A percentile compares a stretch with the other conserved stretches of the same genome.
phyloP scores from a whole-genome alignment of 1,140 invertebrate species.

The Pectinophora gossypiella region DNA sequence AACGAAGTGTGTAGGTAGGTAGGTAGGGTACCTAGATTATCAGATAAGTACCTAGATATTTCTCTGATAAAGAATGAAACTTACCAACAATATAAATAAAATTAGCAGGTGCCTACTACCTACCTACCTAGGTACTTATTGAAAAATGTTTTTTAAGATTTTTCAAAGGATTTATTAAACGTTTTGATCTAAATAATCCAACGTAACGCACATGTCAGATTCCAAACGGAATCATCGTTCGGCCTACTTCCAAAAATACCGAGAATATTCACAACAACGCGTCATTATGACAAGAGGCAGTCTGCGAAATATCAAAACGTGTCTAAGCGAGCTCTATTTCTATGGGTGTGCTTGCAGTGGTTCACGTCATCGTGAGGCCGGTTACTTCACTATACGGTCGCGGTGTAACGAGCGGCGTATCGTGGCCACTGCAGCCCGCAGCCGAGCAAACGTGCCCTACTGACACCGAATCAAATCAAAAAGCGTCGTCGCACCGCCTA shows the following conservation, averaged over 20 bases:
- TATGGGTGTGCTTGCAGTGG: constrained; percentile 2
- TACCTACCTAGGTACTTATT: too few species aligned
- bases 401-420: constrained; percentile 32
- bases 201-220: constrained; percentile 16
- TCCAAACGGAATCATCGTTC: constrained; percentile 26
- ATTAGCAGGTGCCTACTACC: too few species aligned
- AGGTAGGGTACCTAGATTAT: too few species aligned
- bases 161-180: too few species aligned
- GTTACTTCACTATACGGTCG: constrained; percentile 54
- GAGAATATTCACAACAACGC: constrained; percentile 26
- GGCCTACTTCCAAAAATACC: constrained; percentile 40
- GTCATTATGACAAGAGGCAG: constrained; percentile 19
- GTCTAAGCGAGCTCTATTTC: constrained; percentile 10
- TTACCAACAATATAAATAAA: too few species aligned
- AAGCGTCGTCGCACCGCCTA: constrained; percentile 27
- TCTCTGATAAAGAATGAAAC: too few species aligned
- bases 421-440: constrained; percentile 31
- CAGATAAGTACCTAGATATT: too few species aligned
- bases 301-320: constrained; percentile 27
- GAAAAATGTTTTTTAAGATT: too few species aligned
- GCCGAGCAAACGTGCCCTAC: constrained; percentile 45
- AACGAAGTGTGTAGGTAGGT: too few species aligned
- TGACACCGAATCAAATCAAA: constrained; percentile 59
- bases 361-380: constrained; percentile 17
- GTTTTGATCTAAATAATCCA: too few species aligned